Conservation (phyloP, 2,113 vertebrate species). For the Phyllostomus hastatus region DNA sequence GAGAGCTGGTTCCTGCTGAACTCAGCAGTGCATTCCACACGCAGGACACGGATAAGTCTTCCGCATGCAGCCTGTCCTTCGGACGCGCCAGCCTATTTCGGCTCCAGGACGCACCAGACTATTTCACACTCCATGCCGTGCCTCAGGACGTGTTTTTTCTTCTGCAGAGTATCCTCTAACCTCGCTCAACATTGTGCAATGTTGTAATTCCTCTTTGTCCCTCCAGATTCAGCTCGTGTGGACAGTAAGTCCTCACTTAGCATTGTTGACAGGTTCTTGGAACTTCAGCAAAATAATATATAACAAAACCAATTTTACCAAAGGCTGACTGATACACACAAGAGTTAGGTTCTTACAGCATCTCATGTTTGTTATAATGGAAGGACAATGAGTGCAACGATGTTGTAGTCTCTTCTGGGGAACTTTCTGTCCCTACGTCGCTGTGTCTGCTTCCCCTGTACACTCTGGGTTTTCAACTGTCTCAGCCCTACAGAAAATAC, state of each 20-base stretch:
- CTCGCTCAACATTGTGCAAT: neutral
- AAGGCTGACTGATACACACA: neutral
- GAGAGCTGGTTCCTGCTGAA: neutral
- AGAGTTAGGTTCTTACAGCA: neutral
- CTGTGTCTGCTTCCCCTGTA: neutral
- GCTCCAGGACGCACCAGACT: neutral
- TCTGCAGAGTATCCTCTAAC: neutral
- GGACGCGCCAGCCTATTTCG: neutral
- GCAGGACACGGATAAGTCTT: neutral
- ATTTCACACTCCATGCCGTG: neutral
- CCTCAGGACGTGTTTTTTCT: neutral
- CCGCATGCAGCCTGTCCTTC: neutral
- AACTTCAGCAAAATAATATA: neutral
- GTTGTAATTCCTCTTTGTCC: neutral
- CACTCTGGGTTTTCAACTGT: neutral
- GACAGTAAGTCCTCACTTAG: neutral
- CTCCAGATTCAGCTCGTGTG: neutral
- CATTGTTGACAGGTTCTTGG: neutral
- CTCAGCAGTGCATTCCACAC: neutral
- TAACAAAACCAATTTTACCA: neutral
- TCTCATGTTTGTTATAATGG: too few species aligned
- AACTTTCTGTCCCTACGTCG: neutral
- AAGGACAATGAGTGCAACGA: neutral
- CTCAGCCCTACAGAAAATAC: neutral
- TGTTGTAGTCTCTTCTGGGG: neutral